Conservation (phyloP, 2,888 invertebrate genomes). For the Metacarcinus magister region DNA sequence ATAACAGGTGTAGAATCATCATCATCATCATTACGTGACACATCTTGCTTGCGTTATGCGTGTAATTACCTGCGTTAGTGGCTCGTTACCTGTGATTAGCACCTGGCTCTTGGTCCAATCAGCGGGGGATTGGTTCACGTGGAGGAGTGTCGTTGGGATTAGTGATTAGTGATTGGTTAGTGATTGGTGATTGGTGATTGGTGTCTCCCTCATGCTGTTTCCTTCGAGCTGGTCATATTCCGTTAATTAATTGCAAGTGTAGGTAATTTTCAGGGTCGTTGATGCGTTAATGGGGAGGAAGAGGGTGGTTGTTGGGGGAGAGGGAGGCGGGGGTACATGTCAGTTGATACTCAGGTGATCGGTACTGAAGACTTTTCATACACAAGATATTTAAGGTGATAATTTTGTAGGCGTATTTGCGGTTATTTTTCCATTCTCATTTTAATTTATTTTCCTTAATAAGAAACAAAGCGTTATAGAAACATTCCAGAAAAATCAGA, state of each 20-base stretch:
- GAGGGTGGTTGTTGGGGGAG: not conserved
- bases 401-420: no score
- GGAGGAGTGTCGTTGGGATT: no score
- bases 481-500: no score
- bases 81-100: constrained; percentile 27
- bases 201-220: not conserved
- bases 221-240: not conserved
- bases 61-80: not conserved
- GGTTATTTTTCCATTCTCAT: no score
- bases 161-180: no score
- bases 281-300: not conserved
- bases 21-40: constrained; percentile 3
- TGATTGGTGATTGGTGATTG: not conserved
- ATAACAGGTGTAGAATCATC: not conserved
- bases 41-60: not conserved
- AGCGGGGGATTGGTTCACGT: not conserved
- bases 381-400: no score
- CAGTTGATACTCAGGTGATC: no score
- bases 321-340: not conserved
- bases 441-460: no score
- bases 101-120: constrained; percentile 14
- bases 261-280: not conserved
- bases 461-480: no score
- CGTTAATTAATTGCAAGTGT: not conserved
- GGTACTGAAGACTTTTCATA: no score